Evolutionary conservation across 1,140 invertebrate genomes (phyloP).

Genomic region (Antheraea pernyi): DNA sequence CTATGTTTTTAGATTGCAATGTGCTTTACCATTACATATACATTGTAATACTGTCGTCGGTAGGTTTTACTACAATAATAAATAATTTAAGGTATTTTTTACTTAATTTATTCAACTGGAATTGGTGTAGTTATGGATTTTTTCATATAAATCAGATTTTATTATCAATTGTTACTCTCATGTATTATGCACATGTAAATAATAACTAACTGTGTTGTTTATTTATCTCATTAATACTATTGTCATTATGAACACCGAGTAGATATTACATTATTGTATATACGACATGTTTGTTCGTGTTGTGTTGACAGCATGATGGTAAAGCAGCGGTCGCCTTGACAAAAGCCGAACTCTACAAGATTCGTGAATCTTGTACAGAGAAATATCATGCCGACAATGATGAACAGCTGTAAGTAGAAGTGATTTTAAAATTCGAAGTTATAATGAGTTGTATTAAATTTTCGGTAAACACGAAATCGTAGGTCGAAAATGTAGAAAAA

Average conservation of each 20-base stretch:
- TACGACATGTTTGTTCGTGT: constrained; percentile 40
- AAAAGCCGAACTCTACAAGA: constrained; percentile 11
- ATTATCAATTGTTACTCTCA: neutral
- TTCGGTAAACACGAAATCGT: no score
- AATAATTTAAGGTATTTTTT: no score
- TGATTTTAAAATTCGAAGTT: no score
- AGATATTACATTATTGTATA: constrained; percentile 39
- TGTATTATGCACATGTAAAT: neutral
- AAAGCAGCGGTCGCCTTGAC: constrained; percentile 34
- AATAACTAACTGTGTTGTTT: neutral
- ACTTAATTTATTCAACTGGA: neutral
- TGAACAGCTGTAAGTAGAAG: constrained; percentile 57
- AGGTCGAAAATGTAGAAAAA: no score
- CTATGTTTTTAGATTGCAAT: no score
- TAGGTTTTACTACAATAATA: no score
- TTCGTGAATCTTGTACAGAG: constrained; percentile 31
- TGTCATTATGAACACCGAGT: neutral
- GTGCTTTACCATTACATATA: no score
- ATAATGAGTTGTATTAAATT: no score
- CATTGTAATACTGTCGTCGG: no score
- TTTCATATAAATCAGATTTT: no score
- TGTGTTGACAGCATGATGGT: constrained; percentile 69
- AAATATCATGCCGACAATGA: constrained; percentile 56
- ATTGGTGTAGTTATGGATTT: neutral
- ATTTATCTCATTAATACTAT: neutral